Conservation (phyloP, 2,113 vertebrate genomes). For the Oncorhynchus keta region DNA sequence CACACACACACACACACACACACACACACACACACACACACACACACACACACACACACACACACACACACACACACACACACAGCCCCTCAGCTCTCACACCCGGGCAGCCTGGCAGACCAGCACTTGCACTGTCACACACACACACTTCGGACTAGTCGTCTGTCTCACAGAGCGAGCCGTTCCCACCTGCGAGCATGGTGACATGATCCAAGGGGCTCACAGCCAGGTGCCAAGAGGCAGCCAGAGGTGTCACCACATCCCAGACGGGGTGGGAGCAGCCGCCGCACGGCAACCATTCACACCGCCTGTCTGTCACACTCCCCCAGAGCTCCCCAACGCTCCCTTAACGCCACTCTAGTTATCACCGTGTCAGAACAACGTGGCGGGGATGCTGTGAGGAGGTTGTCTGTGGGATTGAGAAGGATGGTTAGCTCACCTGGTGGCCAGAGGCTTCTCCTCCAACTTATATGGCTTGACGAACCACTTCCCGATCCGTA, state of each 20-base stretch:
- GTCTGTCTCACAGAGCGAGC: not conserved
- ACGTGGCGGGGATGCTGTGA: not conserved
- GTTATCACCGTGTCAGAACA: not conserved
- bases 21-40: not conserved
- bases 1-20: slow-evolving; percentile 17
- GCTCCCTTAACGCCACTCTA: not conserved
- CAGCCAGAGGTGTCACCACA: not conserved
- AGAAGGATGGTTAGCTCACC: slow-evolving; percentile 70
- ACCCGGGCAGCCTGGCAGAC: not conserved
- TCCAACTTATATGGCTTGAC: slow-evolving; percentile 92
- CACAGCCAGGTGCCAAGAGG: not conserved
- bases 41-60: not conserved
- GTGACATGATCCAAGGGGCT: not conserved
- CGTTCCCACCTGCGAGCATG: not conserved
- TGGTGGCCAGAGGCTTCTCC: slow-evolving; percentile 90
- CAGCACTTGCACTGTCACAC: slow-evolving; percentile 15
- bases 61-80: too few species aligned
- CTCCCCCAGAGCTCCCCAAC: not conserved
- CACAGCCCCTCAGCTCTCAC: not conserved
- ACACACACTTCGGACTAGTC: not conserved
- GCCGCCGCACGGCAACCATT: not conserved
- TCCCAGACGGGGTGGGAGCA: not conserved
- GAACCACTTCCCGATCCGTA: slow-evolving; percentile 96
- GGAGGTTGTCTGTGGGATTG: slow-evolving; percentile 5
- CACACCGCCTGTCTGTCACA: slow-evolving; percentile 1